Percentiles rank a stretch among this genome's conserved stretches.
phyloP scores from a whole-genome alignment of 2,888 invertebrate species.

The Empis livida region DNA sequence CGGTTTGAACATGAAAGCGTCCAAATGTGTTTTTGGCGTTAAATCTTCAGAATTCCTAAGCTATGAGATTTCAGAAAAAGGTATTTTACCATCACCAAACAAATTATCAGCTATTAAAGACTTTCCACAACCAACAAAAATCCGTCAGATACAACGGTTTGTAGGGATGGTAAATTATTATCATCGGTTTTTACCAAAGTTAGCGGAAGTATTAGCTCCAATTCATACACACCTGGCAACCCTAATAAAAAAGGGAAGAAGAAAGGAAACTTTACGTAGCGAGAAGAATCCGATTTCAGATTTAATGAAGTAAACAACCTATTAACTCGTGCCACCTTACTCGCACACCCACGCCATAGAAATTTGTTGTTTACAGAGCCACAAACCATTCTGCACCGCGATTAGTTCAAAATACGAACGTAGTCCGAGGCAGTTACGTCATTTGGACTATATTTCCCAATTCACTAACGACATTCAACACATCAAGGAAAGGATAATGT shows the following conservation, averaged over 20 bases:
- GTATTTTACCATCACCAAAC: constrained; percentile 1
- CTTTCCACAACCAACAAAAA: background rate
- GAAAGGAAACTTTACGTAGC: background rate
- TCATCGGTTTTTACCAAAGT: constrained; percentile 1
- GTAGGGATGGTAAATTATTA: constrained; percentile 11
- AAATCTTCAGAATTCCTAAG: background rate
- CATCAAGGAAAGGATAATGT: constrained; percentile 4
- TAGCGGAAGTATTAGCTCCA: background rate
- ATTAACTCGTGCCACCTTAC: background rate
- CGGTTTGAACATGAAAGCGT: constrained; percentile 13
- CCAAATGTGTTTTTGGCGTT: constrained; percentile 3
- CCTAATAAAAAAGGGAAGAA: background rate
- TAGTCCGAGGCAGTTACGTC: constrained; percentile 22
- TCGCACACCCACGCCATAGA: background rate
- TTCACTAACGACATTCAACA: constrained; percentile 3
- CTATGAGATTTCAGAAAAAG: background rate
- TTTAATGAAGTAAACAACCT: background rate
- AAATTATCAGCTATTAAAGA: constrained; percentile 2
- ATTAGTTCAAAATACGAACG: constrained; percentile 17
- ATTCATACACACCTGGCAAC: background rate
- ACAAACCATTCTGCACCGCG: constrained; percentile 21
- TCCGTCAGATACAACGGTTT: background rate
- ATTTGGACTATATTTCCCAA: constrained; percentile 19
- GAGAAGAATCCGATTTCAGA: background rate
- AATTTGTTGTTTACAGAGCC: no score